Percentiles rank a stretch among this genome's conserved stretches.
Conservation (phyloP, 2,888 invertebrate species). For the Eupithecia vulgata region DNA sequence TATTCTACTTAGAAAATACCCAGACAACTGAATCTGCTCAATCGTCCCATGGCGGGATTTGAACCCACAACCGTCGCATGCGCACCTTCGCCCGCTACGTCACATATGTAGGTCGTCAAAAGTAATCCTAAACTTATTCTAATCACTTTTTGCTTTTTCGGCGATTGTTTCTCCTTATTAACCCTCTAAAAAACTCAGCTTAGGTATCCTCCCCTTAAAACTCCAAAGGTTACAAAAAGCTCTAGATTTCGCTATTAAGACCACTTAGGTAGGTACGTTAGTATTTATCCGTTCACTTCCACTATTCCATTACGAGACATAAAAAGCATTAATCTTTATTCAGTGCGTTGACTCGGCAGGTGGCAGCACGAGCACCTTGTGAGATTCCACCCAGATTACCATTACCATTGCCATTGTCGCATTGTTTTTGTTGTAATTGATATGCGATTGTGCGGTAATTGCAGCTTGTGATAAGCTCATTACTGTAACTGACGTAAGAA, state of each 20-base stretch:
- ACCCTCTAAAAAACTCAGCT: too few relatives aligned
- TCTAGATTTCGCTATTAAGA: neutral
- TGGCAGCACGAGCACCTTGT: constrained; percentile 40
- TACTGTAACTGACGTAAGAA: constrained; percentile 6
- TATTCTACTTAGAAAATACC: too few relatives aligned
- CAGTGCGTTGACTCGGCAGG: constrained; percentile 36
- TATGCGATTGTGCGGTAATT: constrained; percentile 44
- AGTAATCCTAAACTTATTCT: too few relatives aligned
- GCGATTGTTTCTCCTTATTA: too few relatives aligned
- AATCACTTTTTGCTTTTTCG: too few relatives aligned
- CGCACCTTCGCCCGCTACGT: too few relatives aligned
- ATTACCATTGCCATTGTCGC: constrained; percentile 37
- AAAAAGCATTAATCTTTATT: constrained; percentile 32
- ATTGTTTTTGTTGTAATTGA: constrained; percentile 43
- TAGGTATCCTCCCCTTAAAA: too few relatives aligned
- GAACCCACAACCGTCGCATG: too few relatives aligned
- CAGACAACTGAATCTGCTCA: too few relatives aligned
- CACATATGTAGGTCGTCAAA: too few relatives aligned
- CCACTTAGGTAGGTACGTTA: neutral
- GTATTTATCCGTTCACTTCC: constrained; percentile 4
- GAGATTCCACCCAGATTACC: constrained; percentile 44
- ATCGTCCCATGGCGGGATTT: too few relatives aligned
- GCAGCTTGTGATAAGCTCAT: constrained; percentile 21
- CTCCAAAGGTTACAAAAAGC: neutral
- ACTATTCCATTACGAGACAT: constrained; percentile 17